phyloP scores from a whole-genome alignment of 2,888 invertebrate genomes.

The Pyralis farinalis region DNA sequence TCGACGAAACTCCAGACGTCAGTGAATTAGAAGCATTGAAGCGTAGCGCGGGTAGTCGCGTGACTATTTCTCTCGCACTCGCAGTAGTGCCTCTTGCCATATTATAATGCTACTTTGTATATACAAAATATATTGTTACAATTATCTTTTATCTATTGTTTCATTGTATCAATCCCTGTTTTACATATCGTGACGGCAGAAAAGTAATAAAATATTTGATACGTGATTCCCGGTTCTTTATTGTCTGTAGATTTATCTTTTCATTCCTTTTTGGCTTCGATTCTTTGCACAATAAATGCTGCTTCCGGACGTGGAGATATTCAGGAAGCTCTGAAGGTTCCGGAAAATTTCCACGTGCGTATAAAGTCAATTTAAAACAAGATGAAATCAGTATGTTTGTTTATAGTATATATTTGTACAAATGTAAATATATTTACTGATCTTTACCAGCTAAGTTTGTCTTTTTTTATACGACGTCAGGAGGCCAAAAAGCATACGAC shows the following conservation, averaged over 20 bases:
- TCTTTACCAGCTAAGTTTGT: no score
- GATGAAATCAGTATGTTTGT: no score
- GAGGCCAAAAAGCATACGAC: no score
- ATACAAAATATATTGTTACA: conserved; percentile 73
- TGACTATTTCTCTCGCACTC: conserved; percentile 31
- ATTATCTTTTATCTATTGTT: conserved; percentile 50
- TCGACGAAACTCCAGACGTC: conserved; percentile 66
- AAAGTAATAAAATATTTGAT: conserved; percentile 8
- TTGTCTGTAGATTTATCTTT: conserved; percentile 8
- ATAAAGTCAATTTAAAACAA: no score
- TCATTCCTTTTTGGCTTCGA: no score
- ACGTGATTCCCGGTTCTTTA: conserved; percentile 6
- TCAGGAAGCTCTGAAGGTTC: no score
- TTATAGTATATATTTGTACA: no score
- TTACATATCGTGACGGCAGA: not conserved
- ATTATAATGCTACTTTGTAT: conserved; percentile 70
- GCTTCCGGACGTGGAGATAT: no score
- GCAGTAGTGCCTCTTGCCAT: conserved; percentile 51
- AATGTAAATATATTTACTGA: no score
- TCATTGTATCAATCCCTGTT: conserved; percentile 27
- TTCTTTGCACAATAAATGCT: no score
- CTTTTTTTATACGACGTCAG: no score
- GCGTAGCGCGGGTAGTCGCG: conserved; percentile 46
- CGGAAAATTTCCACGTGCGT: no score
- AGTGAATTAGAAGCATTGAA: conserved; percentile 70